A percentile compares a stretch with the other conserved stretches of the same genome.
phyloP scores from a whole-genome alignment of 2,797 vertebrate species.

The Gymnothorax javanicus region DNA sequence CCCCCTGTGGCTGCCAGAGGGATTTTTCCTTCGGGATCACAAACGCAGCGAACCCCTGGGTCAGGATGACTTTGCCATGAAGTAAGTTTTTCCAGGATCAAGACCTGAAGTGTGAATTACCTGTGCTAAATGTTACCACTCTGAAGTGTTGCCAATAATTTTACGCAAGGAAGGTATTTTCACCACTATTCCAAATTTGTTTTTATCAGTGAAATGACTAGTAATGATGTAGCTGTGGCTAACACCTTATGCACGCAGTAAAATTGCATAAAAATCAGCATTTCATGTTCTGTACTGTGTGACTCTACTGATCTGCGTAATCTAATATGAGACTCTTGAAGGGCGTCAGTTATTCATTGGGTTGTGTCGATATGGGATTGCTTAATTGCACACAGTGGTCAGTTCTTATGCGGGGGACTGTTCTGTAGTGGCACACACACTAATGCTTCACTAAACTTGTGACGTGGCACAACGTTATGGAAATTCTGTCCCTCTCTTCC shows the following conservation, averaged over 20 bases:
- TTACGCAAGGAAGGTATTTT: no score
- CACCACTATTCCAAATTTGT: no score
- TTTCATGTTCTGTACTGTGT: not conserved
- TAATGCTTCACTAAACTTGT: not conserved
- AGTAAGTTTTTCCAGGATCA: constrained; percentile 73
- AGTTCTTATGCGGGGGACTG: not conserved
- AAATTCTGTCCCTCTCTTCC: not conserved
- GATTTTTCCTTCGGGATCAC: constrained; percentile 83
- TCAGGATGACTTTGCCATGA: constrained; percentile 90
- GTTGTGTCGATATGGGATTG: not conserved
- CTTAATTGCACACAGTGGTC: not conserved
- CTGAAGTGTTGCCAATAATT: no score
- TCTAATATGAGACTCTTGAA: not conserved
- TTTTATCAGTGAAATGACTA: no score
- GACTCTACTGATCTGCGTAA: not conserved
- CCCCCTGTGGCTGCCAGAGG: constrained; percentile 89
- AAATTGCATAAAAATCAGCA: no score
- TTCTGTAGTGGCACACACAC: not conserved
- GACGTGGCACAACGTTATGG: not conserved
- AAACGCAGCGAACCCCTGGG: constrained; percentile 92
- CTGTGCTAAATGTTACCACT: no score
- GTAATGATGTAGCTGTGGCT: no score
- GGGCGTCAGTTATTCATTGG: not conserved
- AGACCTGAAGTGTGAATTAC: not conserved
- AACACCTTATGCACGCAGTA: no score